Evolutionary conservation across 2,797 vertebrate species (phyloP).

Genomic region (Morelia viridis): DNA sequence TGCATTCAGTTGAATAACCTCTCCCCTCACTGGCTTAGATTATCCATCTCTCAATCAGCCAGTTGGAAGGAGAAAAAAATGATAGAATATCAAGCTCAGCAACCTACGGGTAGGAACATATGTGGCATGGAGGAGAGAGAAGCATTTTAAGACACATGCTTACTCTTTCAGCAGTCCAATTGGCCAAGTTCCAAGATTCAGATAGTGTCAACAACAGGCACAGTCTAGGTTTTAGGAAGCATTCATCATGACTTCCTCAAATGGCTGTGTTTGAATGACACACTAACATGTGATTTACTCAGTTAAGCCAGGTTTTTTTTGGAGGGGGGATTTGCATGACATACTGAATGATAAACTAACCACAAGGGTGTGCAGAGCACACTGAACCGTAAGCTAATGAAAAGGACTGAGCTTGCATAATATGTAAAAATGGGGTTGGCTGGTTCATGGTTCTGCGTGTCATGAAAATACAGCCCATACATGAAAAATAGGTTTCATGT

Average conservation of each 20-base stretch:
- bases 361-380: background rate
- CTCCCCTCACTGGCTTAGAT: background rate
- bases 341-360: background rate
- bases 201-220: background rate
- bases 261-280: background rate
- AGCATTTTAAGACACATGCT: background rate
- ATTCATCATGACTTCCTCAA: background rate
- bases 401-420: background rate
- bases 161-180: background rate
- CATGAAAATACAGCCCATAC: background rate
- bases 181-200: background rate
- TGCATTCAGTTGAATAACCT: background rate
- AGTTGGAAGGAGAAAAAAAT: background rate
- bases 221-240: background rate
- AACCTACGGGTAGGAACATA: background rate
- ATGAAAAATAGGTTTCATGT: background rate
- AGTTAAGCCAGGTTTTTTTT: background rate
- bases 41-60: background rate
- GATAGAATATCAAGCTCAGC: background rate
- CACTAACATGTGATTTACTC: background rate
- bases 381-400: background rate
- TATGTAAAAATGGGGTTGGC: background rate
- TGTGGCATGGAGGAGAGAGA: background rate
- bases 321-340: background rate
- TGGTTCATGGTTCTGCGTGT: background rate